Conservation (phyloP, 1,140 invertebrate species). For the Eufriesea mexicana region DNA sequence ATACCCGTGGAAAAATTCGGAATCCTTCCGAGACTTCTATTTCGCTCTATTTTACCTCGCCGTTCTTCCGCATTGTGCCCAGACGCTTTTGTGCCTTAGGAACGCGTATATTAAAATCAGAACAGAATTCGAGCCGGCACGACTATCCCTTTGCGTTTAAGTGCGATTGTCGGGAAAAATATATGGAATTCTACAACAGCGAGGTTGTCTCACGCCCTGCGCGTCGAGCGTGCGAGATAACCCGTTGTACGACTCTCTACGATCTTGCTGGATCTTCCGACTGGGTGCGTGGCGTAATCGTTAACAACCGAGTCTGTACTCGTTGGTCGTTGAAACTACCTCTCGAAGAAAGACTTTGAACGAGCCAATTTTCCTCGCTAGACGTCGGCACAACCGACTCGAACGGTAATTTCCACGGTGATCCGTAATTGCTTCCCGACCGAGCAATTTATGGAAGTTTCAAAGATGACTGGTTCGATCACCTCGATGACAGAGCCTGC, state of each 20-base stretch:
- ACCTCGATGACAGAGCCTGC: background rate
- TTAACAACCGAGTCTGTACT: too few species aligned
- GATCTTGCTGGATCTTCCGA: too few species aligned
- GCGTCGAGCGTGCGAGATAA: too few species aligned
- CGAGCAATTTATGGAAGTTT: background rate
- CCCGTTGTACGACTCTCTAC: too few species aligned
- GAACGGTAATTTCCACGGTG: too few species aligned
- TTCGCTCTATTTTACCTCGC: slow-evolving; percentile 30
- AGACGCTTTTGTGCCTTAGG: slow-evolving; percentile 34
- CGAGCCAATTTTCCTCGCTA: too few species aligned
- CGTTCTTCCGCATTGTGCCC: slow-evolving; percentile 37
- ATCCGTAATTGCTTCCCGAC: too few species aligned
- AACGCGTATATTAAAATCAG: slow-evolving; percentile 61
- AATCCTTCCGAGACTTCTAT: slow-evolving; percentile 35
- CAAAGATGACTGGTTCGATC: background rate
- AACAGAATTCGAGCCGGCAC: slow-evolving; percentile 32
- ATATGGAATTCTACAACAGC: slow-evolving; percentile 41
- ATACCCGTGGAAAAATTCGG: slow-evolving; percentile 22
- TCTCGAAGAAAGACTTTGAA: too few species aligned
- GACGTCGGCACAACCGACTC: too few species aligned
- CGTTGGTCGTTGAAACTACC: too few species aligned
- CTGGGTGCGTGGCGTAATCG: too few species aligned
- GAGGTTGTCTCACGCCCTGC: too few species aligned
- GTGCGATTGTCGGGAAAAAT: slow-evolving; percentile 38
- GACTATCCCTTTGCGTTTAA: slow-evolving; percentile 44